Evolutionary conservation across 2,797 vertebrate species (phyloP), one percentile per base, ranked within the genome.

Genomic region (Catharus ustulatus): DNA sequence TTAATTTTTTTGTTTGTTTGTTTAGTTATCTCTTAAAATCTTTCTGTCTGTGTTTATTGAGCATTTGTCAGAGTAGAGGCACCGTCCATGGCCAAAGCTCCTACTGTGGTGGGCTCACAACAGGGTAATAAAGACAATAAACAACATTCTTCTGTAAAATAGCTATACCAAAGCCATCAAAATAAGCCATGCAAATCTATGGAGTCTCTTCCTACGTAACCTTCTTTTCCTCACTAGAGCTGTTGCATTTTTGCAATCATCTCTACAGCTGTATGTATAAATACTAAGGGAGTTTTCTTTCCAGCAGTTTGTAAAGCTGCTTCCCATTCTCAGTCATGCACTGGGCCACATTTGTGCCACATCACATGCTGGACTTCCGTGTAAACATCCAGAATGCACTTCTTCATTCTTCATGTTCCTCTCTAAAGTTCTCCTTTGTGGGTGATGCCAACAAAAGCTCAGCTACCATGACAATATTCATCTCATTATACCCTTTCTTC

Each of bases 361-460:
- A 86, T 90, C 90, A 95, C 86, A 84, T 90, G 89, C 59, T 90
- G 59, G 71, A 92, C 63, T 90, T 94, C 71, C 23, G 36, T 48
- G 48, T 82, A 90, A 96, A 92, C 57, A 82, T 72, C 48, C 74
- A 94, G 84, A 89, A 95, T 54, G n/a, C 71, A 92, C 71, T 94
- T 87, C 67, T 92, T 93, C 59, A 73, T 89, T 92, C 78, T 84
- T 82, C 40, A 73, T 82, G 78, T 95, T 95, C 94, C 90, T 76
- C 90, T 90, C 86, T 82, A 30, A 94, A 95, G 87, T 94, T 94
- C 89, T 92, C 59, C 51, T 84, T 94, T 94, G 78, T 51, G 81
- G 11, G 48, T 55, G 45, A 87, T 42, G 55, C 29, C 43, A 92
- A 94, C 66, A 80, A 88, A 87, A 94, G 71, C 68, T 76, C 6